phyloP scores from a whole-genome alignment of 2,888 invertebrate species.

The Ophonus ardosiacus region DNA sequence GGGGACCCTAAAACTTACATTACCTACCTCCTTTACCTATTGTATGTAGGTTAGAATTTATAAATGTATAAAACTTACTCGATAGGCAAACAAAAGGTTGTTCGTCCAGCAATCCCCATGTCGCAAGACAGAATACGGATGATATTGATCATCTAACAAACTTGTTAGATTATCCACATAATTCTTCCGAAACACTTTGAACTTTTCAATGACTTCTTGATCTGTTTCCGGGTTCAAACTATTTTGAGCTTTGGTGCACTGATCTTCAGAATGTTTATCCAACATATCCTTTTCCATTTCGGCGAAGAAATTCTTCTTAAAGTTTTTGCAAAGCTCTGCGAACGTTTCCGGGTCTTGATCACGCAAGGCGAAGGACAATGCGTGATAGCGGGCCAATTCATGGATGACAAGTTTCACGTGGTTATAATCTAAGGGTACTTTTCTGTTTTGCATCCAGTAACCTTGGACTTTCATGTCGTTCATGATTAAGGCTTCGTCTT shows the following conservation, averaged over 20 bases:
- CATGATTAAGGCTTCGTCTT: slow-evolving; percentile 68
- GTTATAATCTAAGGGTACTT: slow-evolving; percentile 68
- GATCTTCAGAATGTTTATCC: neutral
- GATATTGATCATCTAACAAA: slow-evolving; percentile 60
- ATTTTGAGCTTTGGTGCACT: slow-evolving; percentile 60
- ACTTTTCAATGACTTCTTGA: slow-evolving; percentile 60
- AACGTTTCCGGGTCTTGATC: slow-evolving; percentile 68
- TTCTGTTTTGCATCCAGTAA: slow-evolving; percentile 67
- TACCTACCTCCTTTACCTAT: no score
- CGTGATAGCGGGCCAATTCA: slow-evolving; percentile 71
- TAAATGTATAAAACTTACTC: slow-evolving; percentile 45
- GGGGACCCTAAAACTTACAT: no score
- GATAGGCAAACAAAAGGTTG: slow-evolving; percentile 70
- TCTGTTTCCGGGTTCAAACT: slow-evolving; percentile 63
- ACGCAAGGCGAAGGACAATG: slow-evolving; percentile 69
- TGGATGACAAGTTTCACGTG: slow-evolving; percentile 69
- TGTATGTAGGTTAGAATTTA: no score
- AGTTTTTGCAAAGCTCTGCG: slow-evolving; percentile 64
- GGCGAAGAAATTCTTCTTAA: slow-evolving; percentile 65
- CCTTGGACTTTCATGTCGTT: slow-evolving; percentile 68
- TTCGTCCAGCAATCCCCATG: slow-evolving; percentile 70
- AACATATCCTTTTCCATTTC: slow-evolving; percentile 1
- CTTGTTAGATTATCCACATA: slow-evolving; percentile 38
- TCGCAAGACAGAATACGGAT: slow-evolving; percentile 68
- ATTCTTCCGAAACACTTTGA: slow-evolving; percentile 62